A percentile compares a stretch with the other conserved stretches of the same genome.
These are phyloP conservation scores for Sciurus niger DNA, from an alignment of 2,113 vertebrate genomes.

Conservation along the genomic window DNA sequence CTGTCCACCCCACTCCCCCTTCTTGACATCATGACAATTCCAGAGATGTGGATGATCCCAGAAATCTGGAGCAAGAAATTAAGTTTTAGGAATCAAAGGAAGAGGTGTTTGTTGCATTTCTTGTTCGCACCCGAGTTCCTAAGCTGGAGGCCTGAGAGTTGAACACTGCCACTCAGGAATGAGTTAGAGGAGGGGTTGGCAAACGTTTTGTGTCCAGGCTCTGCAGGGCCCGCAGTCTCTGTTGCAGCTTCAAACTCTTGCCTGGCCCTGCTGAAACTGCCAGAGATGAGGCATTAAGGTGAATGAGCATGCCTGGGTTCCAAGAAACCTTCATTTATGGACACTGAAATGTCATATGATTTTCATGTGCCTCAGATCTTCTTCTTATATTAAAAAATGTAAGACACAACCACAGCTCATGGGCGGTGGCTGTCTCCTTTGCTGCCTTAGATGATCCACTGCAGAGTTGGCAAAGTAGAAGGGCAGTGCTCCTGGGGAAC, in stretches of 20 bases:
- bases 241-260: no score
- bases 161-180: background rate
- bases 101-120: background rate
- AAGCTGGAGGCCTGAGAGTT: background rate
- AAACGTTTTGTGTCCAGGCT: background rate
- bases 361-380: background rate
- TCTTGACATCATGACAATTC: background rate
- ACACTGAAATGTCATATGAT: conserved; percentile 3
- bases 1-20: no score
- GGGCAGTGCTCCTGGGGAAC: background rate
- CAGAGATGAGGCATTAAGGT: background rate
- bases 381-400: conserved; percentile 23
- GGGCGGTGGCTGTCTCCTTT: rapidly evolving
- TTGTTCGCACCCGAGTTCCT: background rate
- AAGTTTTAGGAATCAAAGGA: conserved; percentile 2
- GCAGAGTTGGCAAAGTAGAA: background rate
- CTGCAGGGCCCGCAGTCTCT: background rate
- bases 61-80: background rate
- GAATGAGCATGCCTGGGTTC: background rate
- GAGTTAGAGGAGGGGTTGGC: background rate
- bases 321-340: conserved; percentile 61
- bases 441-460: background rate
- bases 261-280: rapidly evolving
- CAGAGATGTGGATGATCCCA: background rate
- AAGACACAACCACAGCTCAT: background rate